Evolutionary conservation across 1,140 invertebrate species (phyloP).

Genomic region (Pseudomyrmex sp.): DNA sequence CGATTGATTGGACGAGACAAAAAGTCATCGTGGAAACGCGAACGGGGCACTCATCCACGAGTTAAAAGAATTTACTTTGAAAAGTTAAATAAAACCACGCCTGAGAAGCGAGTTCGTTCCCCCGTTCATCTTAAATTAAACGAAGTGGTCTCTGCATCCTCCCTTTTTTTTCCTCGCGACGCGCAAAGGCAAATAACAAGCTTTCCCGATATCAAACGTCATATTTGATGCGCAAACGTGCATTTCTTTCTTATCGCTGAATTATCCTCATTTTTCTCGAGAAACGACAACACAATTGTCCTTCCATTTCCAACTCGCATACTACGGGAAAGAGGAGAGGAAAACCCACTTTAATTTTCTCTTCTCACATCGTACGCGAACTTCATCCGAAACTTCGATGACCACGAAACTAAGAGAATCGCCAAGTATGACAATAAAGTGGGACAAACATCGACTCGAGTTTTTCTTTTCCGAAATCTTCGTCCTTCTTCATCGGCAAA

Average conservation of each 20-base stretch:
- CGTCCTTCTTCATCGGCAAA: conserved; percentile 3
- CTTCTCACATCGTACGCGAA: conserved; percentile 5
- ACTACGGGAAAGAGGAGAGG: no score
- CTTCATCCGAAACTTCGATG: conserved; percentile 37
- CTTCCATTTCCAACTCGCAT: background rate
- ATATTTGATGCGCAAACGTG: conserved; percentile 21
- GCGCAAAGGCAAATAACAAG: conserved; percentile 28
- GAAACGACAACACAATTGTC: background rate
- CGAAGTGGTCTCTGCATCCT: background rate
- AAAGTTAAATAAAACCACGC: conserved; percentile 43
- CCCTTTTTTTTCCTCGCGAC: background rate
- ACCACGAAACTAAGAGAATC: background rate
- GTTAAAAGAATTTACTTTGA: conserved; percentile 58
- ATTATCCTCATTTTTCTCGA: conserved; percentile 18
- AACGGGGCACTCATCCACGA: conserved; percentile 36
- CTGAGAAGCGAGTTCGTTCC: background rate
- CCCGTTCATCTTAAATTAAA: conserved; percentile 12
- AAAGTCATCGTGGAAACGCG: conserved; percentile 33
- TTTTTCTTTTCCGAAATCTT: background rate
- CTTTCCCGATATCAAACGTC: conserved; percentile 35
- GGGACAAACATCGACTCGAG: conserved; percentile 42
- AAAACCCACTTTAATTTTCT: conserved; percentile 51
- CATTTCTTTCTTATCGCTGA: conserved; percentile 29
- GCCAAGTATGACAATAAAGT: conserved; percentile 52
- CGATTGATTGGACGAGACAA: conserved; percentile 55